Percentiles rank a stretch among this genome's conserved stretches.
Conservation (phyloP, 2,888 invertebrate species). For the Criorhina ranunculi region DNA sequence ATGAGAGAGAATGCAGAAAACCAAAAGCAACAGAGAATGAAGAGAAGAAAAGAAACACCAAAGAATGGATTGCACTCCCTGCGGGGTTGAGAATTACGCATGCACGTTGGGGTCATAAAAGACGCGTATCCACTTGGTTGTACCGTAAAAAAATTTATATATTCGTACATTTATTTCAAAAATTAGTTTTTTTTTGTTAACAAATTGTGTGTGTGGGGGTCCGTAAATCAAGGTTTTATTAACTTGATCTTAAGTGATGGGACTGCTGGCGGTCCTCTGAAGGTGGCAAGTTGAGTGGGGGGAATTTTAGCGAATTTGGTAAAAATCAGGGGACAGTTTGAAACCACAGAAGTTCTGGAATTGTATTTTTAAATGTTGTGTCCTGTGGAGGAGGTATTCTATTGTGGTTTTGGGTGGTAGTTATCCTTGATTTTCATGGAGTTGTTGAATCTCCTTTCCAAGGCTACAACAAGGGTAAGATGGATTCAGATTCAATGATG, state of each 20-base stretch:
- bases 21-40: neutral
- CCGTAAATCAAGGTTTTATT: slow-evolving; percentile 73
- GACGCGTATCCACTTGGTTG: slow-evolving; percentile 39
- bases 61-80: slow-evolving; percentile 58
- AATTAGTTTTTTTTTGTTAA: slow-evolving; percentile 67
- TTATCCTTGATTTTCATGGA: too few relatives aligned
- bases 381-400: too few relatives aligned
- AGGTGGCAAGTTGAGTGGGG: neutral
- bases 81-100: slow-evolving; percentile 70
- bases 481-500: too few relatives aligned
- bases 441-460: too few relatives aligned
- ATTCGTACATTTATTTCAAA: slow-evolving; percentile 24
- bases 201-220: slow-evolving; percentile 67
- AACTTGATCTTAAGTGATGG: slow-evolving; percentile 63
- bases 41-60: slow-evolving; percentile 19
- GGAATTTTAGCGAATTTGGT: slow-evolving; percentile 9
- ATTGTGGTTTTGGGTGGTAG: too few relatives aligned
- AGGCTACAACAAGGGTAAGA: too few relatives aligned
- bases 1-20: slow-evolving; percentile 72
- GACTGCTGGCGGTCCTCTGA: neutral
- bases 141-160: neutral
- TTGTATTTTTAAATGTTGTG: too few relatives aligned
- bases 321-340: slow-evolving; percentile 21
- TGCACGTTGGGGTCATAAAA: slow-evolving; percentile 71
- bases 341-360: slow-evolving; percentile 5